phyloP scores from a whole-genome alignment of 2,797 vertebrate genomes.

The Xiphophorus birchmanni region DNA sequence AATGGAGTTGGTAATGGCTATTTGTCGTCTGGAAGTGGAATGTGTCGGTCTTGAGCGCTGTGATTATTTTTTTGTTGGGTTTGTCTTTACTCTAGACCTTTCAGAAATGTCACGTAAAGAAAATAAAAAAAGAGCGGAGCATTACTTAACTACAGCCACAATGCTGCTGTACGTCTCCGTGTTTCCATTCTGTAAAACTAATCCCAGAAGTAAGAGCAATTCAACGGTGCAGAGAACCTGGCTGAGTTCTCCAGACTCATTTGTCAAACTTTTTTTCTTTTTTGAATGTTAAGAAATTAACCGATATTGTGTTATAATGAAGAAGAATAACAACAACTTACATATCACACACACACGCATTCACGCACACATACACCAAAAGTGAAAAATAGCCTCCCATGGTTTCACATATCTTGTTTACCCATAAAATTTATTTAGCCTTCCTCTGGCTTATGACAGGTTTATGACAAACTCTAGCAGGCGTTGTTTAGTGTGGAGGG shows the following conservation, averaged over 20 bases:
- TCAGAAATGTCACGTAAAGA: constrained; percentile 27
- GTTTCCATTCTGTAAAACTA: constrained; percentile 48
- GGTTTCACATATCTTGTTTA: constrained; percentile 40
- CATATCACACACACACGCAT: constrained; percentile 25
- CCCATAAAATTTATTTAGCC: constrained; percentile 47
- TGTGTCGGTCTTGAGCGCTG: constrained; percentile 47
- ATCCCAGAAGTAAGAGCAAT: constrained; percentile 42
- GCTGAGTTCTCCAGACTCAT: constrained; percentile 47
- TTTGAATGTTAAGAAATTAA: constrained; percentile 51
- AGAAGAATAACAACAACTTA: constrained; percentile 42
- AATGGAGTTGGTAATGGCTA: constrained; percentile 53
- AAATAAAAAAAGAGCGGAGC: neutral
- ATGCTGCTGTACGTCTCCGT: constrained; percentile 19
- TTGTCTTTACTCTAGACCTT: constrained; percentile 44
- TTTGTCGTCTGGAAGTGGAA: constrained; percentile 66
- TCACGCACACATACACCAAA: neutral
- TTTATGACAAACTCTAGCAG: constrained; percentile 46
- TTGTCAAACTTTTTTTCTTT: constrained; percentile 42
- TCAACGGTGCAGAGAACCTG: constrained; percentile 36
- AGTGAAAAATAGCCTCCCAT: constrained; percentile 27
- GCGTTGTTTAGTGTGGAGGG: constrained; percentile 40
- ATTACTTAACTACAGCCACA: constrained; percentile 9
- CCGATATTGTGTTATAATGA: constrained; percentile 28
- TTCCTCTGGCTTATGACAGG: constrained; percentile 54
- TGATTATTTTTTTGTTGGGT: constrained; percentile 38